These are phyloP conservation scores for Empis stercorea DNA, from an alignment of 2,888 invertebrate species.

Conservation along the genomic window DNA sequence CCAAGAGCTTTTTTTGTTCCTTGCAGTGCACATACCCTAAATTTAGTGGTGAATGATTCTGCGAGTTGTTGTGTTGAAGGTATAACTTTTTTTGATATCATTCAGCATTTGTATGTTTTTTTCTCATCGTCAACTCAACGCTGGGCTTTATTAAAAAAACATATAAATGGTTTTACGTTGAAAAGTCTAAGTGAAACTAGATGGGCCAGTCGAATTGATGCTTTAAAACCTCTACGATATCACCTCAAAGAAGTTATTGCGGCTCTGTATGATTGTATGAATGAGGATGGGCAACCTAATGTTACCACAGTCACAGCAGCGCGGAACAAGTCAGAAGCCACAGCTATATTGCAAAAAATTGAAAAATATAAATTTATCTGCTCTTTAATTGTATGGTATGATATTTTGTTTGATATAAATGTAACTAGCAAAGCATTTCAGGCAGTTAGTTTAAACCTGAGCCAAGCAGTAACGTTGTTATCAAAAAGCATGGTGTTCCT, in stretches of 20 bases:
- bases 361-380: background rate
- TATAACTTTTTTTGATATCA: constrained; percentile 2
- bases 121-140: constrained; percentile 3
- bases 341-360: background rate
- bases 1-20: constrained; percentile 6
- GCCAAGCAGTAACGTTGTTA: too few species aligned
- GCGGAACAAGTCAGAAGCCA: background rate
- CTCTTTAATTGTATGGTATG: too few species aligned
- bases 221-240: constrained; percentile 3
- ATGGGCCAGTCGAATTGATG: constrained; percentile 3
- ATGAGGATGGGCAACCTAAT: background rate
- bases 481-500: too few species aligned
- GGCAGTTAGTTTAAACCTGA: too few species aligned
- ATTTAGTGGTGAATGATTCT: constrained; percentile 1
- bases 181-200: background rate
- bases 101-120: constrained; percentile 2
- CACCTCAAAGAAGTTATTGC: constrained; percentile 2
- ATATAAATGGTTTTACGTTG: background rate
- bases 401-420: too few species aligned
- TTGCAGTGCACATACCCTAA: constrained; percentile 4
- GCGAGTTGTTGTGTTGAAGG: constrained; percentile 1
- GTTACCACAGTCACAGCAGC: constrained; percentile 1
- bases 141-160: constrained; percentile 2
- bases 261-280: constrained; percentile 1
- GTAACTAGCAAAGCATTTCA: too few species aligned